Evolutionary conservation across 2,888 invertebrate species (phyloP).

Genomic region (Gisinianus flammeolus): DNA sequence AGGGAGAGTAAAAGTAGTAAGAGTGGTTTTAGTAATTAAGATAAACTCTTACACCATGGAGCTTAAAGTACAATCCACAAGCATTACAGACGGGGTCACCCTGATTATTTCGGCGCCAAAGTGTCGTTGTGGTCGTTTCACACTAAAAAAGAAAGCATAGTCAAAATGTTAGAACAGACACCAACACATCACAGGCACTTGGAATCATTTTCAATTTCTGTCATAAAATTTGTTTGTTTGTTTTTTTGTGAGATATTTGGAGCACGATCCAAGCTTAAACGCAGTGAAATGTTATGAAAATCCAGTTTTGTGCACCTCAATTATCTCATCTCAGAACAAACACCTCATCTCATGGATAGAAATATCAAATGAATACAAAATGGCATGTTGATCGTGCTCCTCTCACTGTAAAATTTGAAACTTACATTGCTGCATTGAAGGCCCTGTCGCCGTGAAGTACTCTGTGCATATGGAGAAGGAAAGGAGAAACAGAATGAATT

Average conservation of each 20-base stretch:
- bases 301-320: too few species aligned
- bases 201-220: background rate
- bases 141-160: slow-evolving; percentile 54
- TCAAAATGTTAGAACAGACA: background rate
- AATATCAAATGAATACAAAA: too few species aligned
- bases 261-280: background rate
- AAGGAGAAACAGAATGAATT: too few species aligned
- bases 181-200: too few species aligned
- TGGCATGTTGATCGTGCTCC: too few species aligned
- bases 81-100: slow-evolving; percentile 73
- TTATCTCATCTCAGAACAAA: too few species aligned
- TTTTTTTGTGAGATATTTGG: background rate
- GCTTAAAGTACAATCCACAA: slow-evolving; percentile 82
- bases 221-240: background rate
- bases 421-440: background rate
- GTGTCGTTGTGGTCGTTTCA: slow-evolving; percentile 66
- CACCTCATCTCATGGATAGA: too few species aligned
- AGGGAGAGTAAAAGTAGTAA: slow-evolving; percentile 16
- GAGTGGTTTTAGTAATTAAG: slow-evolving; percentile 45
- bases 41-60: slow-evolving; percentile 79
- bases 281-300: too few species aligned
- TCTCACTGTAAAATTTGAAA: too few species aligned
- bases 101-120: slow-evolving; percentile 64
- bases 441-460: background rate
- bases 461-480: too few species aligned